Conservation (phyloP, 2,113 vertebrate genomes). For the Bubo blakistoni region DNA sequence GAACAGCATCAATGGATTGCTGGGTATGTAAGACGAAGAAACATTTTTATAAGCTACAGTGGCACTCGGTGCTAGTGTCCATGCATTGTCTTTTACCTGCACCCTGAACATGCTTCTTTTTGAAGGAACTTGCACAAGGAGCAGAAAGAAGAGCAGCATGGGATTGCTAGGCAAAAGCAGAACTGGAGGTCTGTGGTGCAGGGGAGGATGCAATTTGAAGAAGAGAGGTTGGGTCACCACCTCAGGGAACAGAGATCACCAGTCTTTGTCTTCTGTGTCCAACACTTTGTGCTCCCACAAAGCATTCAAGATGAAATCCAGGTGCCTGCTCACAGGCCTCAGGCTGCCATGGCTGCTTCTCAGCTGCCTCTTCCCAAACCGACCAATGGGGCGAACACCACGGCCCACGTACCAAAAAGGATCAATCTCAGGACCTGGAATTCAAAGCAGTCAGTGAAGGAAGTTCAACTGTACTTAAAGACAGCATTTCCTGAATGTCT, state of each 20-base stretch:
- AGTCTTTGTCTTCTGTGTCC: conserved; percentile 64
- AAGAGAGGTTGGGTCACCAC: background rate
- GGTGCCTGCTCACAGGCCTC: conserved; percentile 63
- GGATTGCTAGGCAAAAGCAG: background rate
- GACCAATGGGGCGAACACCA: conserved; percentile 86
- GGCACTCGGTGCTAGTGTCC: background rate
- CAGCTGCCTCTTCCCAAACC: conserved; percentile 86
- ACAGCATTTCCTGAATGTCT: background rate
- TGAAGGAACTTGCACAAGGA: background rate
- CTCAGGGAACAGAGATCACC: background rate
- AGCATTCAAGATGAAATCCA: conserved; percentile 73
- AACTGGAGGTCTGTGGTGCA: background rate
- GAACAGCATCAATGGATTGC: background rate
- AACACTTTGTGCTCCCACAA: conserved; percentile 73
- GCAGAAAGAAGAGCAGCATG: background rate
- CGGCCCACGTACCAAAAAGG: conserved; percentile 89
- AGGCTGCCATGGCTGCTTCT: conserved; percentile 44
- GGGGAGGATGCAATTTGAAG: background rate
- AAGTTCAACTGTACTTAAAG: background rate
- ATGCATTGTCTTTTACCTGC: background rate
- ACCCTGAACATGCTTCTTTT: background rate
- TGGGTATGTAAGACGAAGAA: background rate
- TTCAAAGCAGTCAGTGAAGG: background rate
- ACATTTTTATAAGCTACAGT: background rate
- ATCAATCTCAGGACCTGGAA: conserved; percentile 87